Evolutionary conservation across 2,797 vertebrate species (phyloP).

Genomic region (Telmatherina bonti): DNA sequence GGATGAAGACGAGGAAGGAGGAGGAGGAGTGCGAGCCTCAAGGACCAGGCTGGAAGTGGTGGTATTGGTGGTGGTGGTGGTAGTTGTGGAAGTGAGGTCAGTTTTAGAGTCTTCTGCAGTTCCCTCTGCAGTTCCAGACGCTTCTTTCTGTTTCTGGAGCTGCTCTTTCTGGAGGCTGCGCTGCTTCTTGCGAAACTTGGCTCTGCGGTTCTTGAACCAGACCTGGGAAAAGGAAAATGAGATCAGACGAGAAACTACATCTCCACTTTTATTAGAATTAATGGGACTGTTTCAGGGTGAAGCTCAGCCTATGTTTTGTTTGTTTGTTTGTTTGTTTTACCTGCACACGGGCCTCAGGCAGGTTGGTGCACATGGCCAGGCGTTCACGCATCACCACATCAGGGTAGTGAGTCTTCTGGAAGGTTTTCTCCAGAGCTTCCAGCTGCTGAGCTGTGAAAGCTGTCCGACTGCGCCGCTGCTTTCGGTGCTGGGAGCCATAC

Average conservation of each 20-base stretch:
- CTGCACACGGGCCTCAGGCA: constrained; percentile 99
- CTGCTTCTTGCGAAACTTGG: constrained; percentile 99
- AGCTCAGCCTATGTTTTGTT: not conserved
- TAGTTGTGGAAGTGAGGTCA: constrained; percentile 59
- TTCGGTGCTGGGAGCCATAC: constrained; percentile 98
- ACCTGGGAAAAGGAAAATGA: constrained; percentile 81
- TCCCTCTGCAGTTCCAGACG: constrained; percentile 77
- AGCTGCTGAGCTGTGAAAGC: constrained; percentile 98
- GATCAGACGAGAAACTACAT: not conserved
- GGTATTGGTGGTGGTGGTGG: not conserved
- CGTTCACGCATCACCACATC: constrained; percentile 99
- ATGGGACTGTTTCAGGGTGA: too few species aligned
- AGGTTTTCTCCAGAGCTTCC: constrained; percentile 98
- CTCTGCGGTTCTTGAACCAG: constrained; percentile 98
- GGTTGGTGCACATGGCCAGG: constrained; percentile 99
- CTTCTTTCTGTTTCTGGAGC: constrained; percentile 97
- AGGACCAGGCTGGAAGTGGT: constrained; percentile 46
- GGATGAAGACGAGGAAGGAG: constrained; percentile 83
- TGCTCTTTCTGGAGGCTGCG: constrained; percentile 98
- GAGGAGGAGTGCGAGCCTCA: constrained; percentile 81
- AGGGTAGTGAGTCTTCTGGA: constrained; percentile 99
- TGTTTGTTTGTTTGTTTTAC: constrained; percentile 70
- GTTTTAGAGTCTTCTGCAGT: constrained; percentile 85
- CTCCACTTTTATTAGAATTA: not conserved
- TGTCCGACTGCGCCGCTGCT: constrained; percentile 96